Percentiles rank a stretch among this genome's conserved stretches.
Conservation (phyloP, 2,113 vertebrate species). For the Lagopus leucura region DNA sequence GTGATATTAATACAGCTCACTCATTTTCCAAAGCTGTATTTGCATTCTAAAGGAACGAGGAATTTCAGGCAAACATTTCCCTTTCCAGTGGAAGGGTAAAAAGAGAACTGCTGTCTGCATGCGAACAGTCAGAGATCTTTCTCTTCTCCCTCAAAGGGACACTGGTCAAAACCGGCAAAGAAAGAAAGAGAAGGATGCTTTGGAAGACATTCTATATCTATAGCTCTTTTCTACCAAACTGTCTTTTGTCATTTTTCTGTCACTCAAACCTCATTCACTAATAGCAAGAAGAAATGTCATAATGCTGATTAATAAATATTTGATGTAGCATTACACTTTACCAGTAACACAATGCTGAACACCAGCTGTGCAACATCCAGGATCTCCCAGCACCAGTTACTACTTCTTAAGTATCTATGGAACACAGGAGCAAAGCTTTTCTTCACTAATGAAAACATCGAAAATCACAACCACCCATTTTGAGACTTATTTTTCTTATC, state of each 20-base stretch:
- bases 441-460: not conserved
- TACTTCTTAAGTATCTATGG: not conserved
- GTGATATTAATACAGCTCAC: not conserved
- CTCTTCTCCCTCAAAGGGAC: not conserved
- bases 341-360: not conserved
- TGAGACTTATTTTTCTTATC: not conserved
- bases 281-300: not conserved
- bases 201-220: not conserved
- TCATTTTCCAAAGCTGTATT: not conserved
- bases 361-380: conserved; percentile 22
- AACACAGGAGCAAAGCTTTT: conserved; percentile 13
- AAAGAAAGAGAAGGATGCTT: not conserved
- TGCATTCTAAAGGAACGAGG: not conserved
- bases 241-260: not conserved
- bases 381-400: not conserved
- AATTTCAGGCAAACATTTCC: not conserved
- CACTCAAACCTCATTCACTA: not conserved
- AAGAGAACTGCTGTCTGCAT: not conserved
- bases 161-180: not conserved
- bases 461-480: not conserved
- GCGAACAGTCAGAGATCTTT: not conserved
- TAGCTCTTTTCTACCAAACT: not conserved
- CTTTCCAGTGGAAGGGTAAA: not conserved
- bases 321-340: conserved; percentile 9
- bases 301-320: conserved; percentile 48